Percentiles rank a stretch among this genome's conserved stretches.
Evolutionary conservation across 2,888 invertebrate species (phyloP).

Genomic region (Strigamia transsilvanica): DNA sequence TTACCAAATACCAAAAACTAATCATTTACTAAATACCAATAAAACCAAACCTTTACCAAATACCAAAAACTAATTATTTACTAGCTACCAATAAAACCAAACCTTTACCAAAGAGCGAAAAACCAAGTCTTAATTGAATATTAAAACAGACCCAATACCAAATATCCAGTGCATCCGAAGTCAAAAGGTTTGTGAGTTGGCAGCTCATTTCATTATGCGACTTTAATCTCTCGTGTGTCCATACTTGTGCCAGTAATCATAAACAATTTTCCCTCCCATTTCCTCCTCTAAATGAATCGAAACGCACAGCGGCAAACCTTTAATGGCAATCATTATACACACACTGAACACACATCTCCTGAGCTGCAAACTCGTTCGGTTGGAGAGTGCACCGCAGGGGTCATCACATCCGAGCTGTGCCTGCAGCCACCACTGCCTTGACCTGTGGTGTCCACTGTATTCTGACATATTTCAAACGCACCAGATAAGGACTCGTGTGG

Average conservation of each 20-base stretch:
- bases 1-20: too few species aligned
- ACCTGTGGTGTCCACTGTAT: slow-evolving; percentile 42
- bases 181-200: slow-evolving; percentile 33
- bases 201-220: slow-evolving; percentile 42
- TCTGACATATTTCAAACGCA: slow-evolving; percentile 36
- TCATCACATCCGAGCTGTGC: slow-evolving; percentile 40
- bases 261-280: slow-evolving; percentile 44
- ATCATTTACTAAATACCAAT: too few species aligned
- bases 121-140: neutral
- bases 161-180: neutral
- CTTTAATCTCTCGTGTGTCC: slow-evolving; percentile 36
- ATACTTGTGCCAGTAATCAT: slow-evolving; percentile 32
- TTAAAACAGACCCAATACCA: neutral
- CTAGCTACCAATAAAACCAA: too few species aligned
- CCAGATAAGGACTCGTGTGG: slow-evolving; percentile 32
- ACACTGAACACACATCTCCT: slow-evolving; percentile 42
- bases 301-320: slow-evolving; percentile 42
- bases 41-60: too few species aligned
- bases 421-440: slow-evolving; percentile 6
- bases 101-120: too few species aligned
- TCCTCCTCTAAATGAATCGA: slow-evolving; percentile 44
- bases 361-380: slow-evolving; percentile 39
- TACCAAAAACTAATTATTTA: too few species aligned
- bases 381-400: slow-evolving; percentile 44
- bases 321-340: slow-evolving; percentile 44